Conservation (phyloP, 1,140 invertebrate genomes). For the Drosophila parabipectinata region DNA sequence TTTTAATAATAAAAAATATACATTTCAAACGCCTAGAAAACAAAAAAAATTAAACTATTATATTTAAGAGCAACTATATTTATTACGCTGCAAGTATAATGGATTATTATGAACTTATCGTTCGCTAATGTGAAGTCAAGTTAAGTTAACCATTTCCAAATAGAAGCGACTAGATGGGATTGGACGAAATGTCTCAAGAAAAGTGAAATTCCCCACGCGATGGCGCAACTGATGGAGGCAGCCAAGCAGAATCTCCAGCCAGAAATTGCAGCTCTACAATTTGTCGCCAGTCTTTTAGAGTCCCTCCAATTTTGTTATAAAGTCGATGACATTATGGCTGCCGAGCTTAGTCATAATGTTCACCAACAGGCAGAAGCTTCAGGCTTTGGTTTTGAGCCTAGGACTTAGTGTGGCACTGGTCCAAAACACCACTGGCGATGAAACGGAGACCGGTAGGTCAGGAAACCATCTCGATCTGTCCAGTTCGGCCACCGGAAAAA, state of each 20-base stretch:
- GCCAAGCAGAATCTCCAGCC: conserved; percentile 69
- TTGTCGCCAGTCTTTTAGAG: conserved; percentile 59
- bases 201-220: conserved; percentile 46
- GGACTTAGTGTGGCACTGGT: conserved; percentile 12
- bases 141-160: conserved; percentile 29
- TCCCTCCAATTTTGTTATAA: conserved; percentile 55
- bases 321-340: conserved; percentile 51
- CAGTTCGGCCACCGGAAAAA: conserved; percentile 55
- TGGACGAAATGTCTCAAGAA: conserved; percentile 22
- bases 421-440: conserved; percentile 35
- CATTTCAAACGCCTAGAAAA: no score
- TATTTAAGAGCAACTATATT: background rate
- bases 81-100: background rate
- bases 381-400: conserved; percentile 17
- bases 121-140: conserved; percentile 7
- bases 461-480: conserved; percentile 45
- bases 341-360: conserved; percentile 66
- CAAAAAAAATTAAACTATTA: background rate
- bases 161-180: background rate
- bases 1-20: no score
- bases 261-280: conserved; percentile 76
- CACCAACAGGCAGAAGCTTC: conserved; percentile 50
- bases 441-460: background rate
- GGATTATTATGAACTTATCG: conserved; percentile 1
- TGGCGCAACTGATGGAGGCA: conserved; percentile 80